These are phyloP conservation scores for Amphilophus citrinellus DNA, from an alignment of 2,113 vertebrate species.

Conservation along the genomic window DNA sequence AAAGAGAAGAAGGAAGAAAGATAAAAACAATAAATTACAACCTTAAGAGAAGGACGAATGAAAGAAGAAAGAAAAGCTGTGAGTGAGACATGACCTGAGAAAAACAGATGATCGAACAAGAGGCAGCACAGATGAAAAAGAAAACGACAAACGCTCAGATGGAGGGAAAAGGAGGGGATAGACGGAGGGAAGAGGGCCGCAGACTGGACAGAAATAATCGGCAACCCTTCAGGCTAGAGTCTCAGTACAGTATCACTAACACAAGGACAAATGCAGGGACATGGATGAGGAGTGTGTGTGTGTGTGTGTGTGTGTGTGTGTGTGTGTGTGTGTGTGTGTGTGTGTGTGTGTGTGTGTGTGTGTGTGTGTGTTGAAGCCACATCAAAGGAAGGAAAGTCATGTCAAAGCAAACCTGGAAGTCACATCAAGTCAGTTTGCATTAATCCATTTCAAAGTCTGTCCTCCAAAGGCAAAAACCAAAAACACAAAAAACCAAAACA, in stretches of 20 bases:
- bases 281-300: conserved; percentile 7
- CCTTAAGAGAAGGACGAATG: not conserved
- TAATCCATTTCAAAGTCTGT: conserved; percentile 70
- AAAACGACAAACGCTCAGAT: not conserved
- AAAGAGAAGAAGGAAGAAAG: not conserved
- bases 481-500: conserved; percentile 29
- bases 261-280: conserved; percentile 57
- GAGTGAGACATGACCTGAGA: not conserved
- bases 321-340: conserved; percentile 17
- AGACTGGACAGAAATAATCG: conserved; percentile 10
- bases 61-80: not conserved
- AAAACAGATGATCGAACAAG: not conserved
- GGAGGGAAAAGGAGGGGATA: not conserved
- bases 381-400: conserved; percentile 57
- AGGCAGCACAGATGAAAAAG: not conserved
- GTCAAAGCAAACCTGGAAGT: conserved; percentile 66
- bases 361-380: conserved; percentile 17
- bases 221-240: conserved; percentile 31
- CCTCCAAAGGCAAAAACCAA: conserved; percentile 40
- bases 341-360: conserved; percentile 36
- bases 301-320: conserved; percentile 1
- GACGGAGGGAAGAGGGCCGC: not conserved
- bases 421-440: conserved; percentile 60
- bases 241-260: conserved; percentile 40
- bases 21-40: not conserved